Base-by-base conservation (phyloP, 2,797 vertebrate genomes). In the Cynopterus sphinx region DNA sequence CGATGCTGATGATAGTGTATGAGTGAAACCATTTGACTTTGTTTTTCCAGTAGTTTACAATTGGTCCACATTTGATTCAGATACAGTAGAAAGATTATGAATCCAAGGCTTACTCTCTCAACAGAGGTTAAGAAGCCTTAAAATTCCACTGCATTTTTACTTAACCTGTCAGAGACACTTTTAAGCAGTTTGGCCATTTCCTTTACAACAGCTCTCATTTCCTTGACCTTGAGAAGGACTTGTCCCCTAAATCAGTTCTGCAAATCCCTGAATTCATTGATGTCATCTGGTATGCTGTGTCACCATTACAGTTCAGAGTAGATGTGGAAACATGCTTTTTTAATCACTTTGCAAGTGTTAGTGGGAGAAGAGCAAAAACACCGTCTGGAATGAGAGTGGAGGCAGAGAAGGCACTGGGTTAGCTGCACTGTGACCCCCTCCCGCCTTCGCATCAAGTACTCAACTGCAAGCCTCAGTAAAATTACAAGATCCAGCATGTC, bases 61-160 rank as follows among this genome's bases (percentile, higher is more conserved):
- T 88, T 96, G 73, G 94, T 19, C 28, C 33, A 67, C 90, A 39
- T 57, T 96, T 61, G 8, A 78, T 86, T 96, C 24, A 91, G 87
- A 22, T 70, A 81, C 22, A 75, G 16, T 24, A 83, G 19, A 93
- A 9, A 33, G 77, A 6, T 55, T 68, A 51, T 33, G 19, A 36
- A 61, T 71, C 59, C 13, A 97, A 77, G 41, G 22, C 61, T 67
- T 36, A 78, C 15, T 73, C 33, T 96, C 84, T 91, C 65, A 84
- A 61, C 77, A 53, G 77, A 94, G 9, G 12, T 83, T 55, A 61
- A 36, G 73, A n/a, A 87, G 22, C 39, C 71, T 28, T 68, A 39
- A 93, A 91, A 95, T 71, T 67, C 67, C 26, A 26, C 9, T 59
- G 21, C 5, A 1, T 84, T 49, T 90, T 94, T 61, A 67, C 41